Conservation (phyloP, 2,797 vertebrate genomes). For the Syndactyla subalaris region DNA sequence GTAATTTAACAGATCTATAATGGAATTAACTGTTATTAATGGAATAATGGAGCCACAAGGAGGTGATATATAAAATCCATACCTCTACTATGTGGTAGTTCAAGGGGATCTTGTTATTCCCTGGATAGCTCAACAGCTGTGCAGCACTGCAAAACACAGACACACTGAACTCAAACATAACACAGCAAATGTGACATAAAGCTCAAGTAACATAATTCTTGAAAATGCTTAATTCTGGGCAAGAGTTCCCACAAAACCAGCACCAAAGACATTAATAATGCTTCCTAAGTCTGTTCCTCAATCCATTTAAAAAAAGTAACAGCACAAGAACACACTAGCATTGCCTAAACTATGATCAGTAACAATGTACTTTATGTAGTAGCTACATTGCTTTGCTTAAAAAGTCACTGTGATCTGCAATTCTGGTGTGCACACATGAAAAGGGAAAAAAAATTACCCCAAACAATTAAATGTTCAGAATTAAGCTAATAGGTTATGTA, state of each 20-base stretch:
- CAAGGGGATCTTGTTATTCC: constrained; percentile 97
- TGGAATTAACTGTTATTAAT: background rate
- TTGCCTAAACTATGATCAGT: background rate
- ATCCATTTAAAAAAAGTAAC: background rate
- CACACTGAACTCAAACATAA: background rate
- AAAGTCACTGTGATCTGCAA: background rate
- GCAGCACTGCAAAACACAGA: constrained; percentile 80
- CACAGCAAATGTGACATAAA: background rate
- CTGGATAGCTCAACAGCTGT: constrained; percentile 94
- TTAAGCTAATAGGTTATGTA: background rate
- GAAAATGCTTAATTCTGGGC: background rate
- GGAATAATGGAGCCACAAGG: background rate
- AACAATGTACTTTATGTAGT: background rate
- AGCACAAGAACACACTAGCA: background rate
- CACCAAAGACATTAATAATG: background rate
- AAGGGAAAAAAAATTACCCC: accelerated
- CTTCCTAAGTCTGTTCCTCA: background rate
- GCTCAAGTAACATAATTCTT: background rate
- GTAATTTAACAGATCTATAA: background rate
- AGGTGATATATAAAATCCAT: constrained; percentile 18
- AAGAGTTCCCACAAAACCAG: background rate
- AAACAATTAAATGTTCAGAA: background rate
- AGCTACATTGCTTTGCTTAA: background rate
- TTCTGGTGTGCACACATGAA: background rate
- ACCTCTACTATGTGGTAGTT: constrained; percentile 99